phyloP scores from a whole-genome alignment of 2,113 vertebrate genomes.

The Sylvietta virens region DNA sequence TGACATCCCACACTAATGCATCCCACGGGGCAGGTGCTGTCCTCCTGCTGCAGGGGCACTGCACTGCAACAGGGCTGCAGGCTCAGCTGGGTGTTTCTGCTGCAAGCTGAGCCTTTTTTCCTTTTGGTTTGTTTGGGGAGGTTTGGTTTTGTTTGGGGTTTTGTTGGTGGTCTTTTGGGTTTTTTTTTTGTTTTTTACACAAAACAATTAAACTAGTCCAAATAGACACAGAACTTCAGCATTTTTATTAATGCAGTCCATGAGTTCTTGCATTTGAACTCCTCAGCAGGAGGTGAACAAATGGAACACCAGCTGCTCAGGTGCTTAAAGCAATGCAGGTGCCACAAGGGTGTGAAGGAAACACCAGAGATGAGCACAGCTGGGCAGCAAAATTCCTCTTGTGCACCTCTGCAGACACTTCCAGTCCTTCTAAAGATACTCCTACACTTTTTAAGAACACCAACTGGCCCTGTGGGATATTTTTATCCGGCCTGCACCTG shows the following conservation, averaged over 20 bases:
- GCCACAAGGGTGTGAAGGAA: background rate
- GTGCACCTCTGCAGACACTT: background rate
- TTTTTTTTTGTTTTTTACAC: background rate
- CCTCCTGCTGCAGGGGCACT: background rate
- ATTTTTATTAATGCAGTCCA: background rate
- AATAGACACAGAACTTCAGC: background rate
- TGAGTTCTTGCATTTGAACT: background rate
- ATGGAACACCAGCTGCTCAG: background rate
- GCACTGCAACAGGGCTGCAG: background rate
- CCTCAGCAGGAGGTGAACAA: background rate
- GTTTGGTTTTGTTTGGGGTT: background rate
- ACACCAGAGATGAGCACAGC: background rate
- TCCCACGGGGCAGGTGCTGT: background rate
- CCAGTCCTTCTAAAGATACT: background rate
- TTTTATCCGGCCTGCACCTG: background rate
- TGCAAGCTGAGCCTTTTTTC: background rate
- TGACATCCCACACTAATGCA: background rate
- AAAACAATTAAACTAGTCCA: background rate
- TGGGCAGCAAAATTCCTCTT: background rate
- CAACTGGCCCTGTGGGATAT: background rate
- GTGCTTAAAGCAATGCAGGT: background rate
- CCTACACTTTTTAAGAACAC: background rate
- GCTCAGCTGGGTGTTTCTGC: background rate
- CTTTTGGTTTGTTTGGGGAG: accelerated
- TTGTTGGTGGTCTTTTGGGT: background rate